Conservation (phyloP, 1,140 invertebrate species). For the Daktulosphaira vitifoliae region DNA sequence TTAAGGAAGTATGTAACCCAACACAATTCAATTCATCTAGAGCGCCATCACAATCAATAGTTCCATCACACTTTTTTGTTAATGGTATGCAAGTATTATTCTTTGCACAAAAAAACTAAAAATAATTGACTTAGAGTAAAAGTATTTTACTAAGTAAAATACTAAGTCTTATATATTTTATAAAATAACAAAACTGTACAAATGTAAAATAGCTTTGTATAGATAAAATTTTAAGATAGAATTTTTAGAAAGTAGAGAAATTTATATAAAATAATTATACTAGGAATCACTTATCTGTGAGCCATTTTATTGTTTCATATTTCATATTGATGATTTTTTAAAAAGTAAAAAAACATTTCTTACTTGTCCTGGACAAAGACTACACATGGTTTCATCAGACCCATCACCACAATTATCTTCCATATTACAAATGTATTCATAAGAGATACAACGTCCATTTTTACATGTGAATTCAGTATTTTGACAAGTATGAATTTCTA, state of each 20-base stretch:
- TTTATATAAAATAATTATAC: no score
- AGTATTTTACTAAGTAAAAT: no score
- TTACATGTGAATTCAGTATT: slow-evolving; percentile 43
- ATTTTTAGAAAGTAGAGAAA: no score
- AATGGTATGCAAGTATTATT: slow-evolving; percentile 40
- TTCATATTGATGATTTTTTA: no score
- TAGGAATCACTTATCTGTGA: no score
- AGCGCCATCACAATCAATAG: slow-evolving; percentile 49
- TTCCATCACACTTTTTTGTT: slow-evolving; percentile 48
- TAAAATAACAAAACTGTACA: no score
- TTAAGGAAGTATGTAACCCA: slow-evolving; percentile 37
- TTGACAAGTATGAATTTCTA: slow-evolving; percentile 42
- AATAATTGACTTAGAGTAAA: neutral
- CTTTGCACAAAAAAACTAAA: slow-evolving; percentile 40
- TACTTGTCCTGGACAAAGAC: neutral
- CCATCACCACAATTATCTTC: slow-evolving; percentile 70
- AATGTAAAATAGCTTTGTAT: no score
- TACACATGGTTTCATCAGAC: slow-evolving; percentile 61
- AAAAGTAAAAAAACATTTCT: no score
- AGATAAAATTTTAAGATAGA: no score
- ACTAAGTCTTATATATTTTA: no score
- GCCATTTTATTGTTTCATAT: no score
- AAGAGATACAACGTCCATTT: slow-evolving; percentile 43
- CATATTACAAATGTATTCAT: slow-evolving; percentile 50
- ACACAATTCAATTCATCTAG: slow-evolving; percentile 49